Conservation (phyloP, 2,113 vertebrate species). For the Oreochromis spilurus region DNA sequence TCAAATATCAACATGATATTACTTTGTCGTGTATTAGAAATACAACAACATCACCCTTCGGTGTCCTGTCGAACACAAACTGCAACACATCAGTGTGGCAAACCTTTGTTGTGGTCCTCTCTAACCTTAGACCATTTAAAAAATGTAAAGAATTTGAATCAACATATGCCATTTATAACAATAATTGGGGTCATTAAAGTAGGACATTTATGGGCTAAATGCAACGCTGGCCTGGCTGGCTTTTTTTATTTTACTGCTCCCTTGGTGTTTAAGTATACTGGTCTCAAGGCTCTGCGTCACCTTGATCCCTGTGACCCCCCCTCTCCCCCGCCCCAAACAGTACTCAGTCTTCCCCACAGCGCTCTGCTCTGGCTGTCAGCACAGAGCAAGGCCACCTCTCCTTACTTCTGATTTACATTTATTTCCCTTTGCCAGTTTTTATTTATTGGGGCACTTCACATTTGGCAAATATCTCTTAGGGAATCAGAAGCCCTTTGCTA, state of each 20-base stretch:
- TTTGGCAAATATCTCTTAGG: constrained; percentile 71
- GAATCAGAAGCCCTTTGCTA: constrained; percentile 63
- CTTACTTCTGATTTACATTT: constrained; percentile 75
- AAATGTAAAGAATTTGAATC: constrained; percentile 34
- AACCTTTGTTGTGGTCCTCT: constrained; percentile 17
- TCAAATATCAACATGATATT: constrained; percentile 13
- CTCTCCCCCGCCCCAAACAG: constrained; percentile 35
- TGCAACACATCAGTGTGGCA: background rate
- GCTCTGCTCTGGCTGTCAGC: constrained; percentile 50
- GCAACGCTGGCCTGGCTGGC: constrained; percentile 39
- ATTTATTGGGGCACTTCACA: constrained; percentile 76
- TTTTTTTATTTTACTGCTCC: constrained; percentile 70
- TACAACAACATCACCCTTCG: background rate
- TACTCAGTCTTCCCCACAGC: constrained; percentile 60
- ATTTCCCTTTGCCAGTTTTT: constrained; percentile 69
- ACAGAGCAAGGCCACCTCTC: constrained; percentile 58
- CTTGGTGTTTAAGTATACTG: constrained; percentile 67
- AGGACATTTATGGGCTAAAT: constrained; percentile 61
- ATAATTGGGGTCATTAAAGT: constrained; percentile 62
- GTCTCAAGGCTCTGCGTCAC: constrained; percentile 68
- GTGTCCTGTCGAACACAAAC: background rate
- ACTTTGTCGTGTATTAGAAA: background rate
- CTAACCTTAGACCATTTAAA: constrained; percentile 5
- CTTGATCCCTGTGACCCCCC: constrained; percentile 70
- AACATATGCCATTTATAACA: constrained; percentile 54